A percentile compares a stretch with the other conserved stretches of the same genome.
These are phyloP conservation scores for Sinosuthora webbiana DNA, from an alignment of 2,113 vertebrate genomes.

Conservation along the genomic window DNA sequence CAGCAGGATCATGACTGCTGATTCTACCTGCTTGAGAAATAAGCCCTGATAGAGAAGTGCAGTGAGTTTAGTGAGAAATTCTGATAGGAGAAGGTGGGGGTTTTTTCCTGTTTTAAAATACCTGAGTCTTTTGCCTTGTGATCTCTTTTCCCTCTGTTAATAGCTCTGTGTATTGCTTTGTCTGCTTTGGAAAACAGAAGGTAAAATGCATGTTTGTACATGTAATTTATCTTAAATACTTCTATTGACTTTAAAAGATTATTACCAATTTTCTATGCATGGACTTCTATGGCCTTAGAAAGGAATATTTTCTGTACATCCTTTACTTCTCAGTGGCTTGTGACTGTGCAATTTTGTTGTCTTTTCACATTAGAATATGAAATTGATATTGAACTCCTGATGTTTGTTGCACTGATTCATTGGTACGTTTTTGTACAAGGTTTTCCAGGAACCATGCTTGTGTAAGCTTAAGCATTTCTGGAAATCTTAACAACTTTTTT, in stretches of 20 bases:
- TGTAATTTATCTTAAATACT: neutral
- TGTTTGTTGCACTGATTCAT: neutral
- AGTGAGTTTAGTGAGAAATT: neutral
- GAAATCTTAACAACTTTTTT: neutral
- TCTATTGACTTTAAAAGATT: neutral
- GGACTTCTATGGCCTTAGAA: neutral
- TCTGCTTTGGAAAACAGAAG: neutral
- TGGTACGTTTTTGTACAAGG: neutral
- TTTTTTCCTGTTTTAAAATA: neutral
- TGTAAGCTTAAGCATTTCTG: neutral
- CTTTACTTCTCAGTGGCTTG: neutral
- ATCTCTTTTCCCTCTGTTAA: neutral
- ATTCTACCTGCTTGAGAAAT: neutral
- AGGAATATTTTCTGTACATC: neutral
- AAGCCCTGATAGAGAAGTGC: neutral
- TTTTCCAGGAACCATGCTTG: neutral
- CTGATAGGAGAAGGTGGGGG: rapidly evolving
- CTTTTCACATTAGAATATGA: neutral
- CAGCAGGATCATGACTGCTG: neutral
- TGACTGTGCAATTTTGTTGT: neutral
- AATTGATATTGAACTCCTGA: neutral
- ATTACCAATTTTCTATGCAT: neutral
- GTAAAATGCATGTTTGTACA: rapidly evolving
- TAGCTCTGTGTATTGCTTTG: neutral
- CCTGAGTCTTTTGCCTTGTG: neutral